phyloP scores from a whole-genome alignment of 2,797 vertebrate genomes.

The Acanthurus leucopareius region DNA sequence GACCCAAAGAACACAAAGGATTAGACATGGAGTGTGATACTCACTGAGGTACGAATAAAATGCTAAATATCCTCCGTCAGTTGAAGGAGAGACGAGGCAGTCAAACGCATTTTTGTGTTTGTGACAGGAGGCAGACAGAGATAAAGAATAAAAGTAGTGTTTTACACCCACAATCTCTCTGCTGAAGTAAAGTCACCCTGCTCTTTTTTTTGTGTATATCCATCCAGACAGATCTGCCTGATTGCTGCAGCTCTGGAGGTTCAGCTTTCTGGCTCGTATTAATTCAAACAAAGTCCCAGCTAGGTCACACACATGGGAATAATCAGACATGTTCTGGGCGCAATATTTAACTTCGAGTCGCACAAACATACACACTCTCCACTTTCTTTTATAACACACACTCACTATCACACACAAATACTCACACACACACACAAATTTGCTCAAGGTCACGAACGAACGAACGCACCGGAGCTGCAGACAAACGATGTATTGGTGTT shows the following conservation, averaged over 20 bases:
- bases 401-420: not conserved
- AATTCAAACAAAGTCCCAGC: constrained; percentile 69
- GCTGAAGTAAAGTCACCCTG: constrained; percentile 36
- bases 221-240: constrained; percentile 55
- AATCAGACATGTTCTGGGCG: constrained; percentile 71
- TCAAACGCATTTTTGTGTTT: constrained; percentile 25
- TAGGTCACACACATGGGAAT: constrained; percentile 78
- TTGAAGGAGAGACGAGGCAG: constrained; percentile 24
- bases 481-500: constrained; percentile 36
- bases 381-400: constrained; percentile 21
- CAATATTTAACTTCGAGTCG: constrained; percentile 61
- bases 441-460: constrained; percentile 44
- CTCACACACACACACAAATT: constrained; percentile 1
- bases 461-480: constrained; percentile 1
- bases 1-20: constrained; percentile 68
- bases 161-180: constrained; percentile 23
- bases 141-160: constrained; percentile 27
- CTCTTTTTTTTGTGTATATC: constrained; percentile 18
- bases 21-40: constrained; percentile 60
- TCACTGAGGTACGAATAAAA: constrained; percentile 65
- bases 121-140: constrained; percentile 19
- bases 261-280: constrained; percentile 60
- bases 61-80: constrained; percentile 56
- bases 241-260: constrained; percentile 64
- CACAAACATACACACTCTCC: constrained; percentile 29